These are phyloP conservation scores for Drosophila eohydei DNA, from an alignment of 2,888 invertebrate genomes.

Conservation along the genomic window DNA sequence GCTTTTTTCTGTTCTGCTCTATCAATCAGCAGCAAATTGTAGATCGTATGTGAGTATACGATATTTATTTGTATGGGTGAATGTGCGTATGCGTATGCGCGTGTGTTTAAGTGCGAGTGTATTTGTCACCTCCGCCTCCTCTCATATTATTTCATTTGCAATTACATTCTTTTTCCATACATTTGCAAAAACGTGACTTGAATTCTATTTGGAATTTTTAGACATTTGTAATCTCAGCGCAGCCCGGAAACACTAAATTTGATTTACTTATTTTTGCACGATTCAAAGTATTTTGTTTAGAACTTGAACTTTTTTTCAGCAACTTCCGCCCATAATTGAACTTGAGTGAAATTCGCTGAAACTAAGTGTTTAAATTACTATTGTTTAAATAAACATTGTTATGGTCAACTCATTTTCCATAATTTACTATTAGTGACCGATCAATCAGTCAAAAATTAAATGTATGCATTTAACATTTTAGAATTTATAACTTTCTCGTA, in stretches of 20 bases:
- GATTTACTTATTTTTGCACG: background rate
- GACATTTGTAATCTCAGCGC: background rate
- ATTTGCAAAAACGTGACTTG: constrained; percentile 27
- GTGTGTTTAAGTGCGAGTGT: background rate
- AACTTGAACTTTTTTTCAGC: background rate
- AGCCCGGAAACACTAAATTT: background rate
- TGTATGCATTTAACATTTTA: too few species aligned
- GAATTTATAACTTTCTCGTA: background rate
- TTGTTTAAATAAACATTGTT: too few species aligned
- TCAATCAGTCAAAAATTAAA: background rate
- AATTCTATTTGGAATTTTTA: background rate
- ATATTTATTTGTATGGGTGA: too few species aligned
- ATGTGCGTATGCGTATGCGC: background rate
- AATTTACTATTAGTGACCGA: too few species aligned
- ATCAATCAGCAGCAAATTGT: constrained; percentile 15
- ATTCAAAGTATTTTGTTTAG: background rate
- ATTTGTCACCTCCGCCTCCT: background rate
- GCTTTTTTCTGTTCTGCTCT: constrained; percentile 3
- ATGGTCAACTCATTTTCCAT: too few species aligned
- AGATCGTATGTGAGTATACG: constrained; percentile 7
- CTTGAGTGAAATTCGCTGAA: too few species aligned
- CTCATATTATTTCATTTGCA: background rate
- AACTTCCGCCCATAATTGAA: background rate
- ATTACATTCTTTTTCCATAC: background rate
- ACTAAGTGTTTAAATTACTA: too few species aligned